Conservation (phyloP, 2,113 vertebrate species). For the Gila orcuttii region DNA sequence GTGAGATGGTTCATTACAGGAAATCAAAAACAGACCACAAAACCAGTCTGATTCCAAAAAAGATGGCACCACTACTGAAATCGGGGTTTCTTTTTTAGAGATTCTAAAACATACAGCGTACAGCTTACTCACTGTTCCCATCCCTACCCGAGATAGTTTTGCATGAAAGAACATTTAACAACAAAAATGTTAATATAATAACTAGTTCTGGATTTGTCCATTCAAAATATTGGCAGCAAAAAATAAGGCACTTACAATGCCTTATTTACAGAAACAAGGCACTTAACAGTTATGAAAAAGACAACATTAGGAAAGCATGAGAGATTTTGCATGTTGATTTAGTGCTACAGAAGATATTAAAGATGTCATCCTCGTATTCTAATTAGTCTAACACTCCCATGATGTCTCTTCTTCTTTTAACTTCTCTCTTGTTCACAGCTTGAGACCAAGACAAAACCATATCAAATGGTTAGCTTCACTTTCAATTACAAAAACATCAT, state of each 20-base stretch:
- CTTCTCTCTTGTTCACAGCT: constrained; percentile 26
- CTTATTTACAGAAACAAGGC: neutral
- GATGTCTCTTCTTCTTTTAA: constrained; percentile 26
- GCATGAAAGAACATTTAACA: neutral
- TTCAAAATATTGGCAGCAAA: neutral
- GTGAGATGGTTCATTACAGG: neutral
- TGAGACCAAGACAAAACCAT: constrained; percentile 18
- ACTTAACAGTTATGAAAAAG: neutral
- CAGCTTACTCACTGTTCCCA: neutral
- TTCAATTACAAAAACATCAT: constrained; percentile 32
- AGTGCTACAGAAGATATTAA: constrained; percentile 21
- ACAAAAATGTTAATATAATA: neutral
- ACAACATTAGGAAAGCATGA: neutral
- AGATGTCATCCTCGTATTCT: constrained; percentile 28
- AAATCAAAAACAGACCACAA: neutral
- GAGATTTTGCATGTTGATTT: neutral
- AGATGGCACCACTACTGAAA: neutral
- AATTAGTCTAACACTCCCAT: constrained; percentile 31
- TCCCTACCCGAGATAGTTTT: neutral
- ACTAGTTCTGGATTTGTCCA: neutral
- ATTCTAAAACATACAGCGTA: neutral
- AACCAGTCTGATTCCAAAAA: neutral
- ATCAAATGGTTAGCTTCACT: constrained; percentile 15
- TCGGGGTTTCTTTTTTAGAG: neutral
- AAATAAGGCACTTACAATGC: neutral